Base-by-base conservation (phyloP, 1,140 invertebrate genomes). In the Drosophila ercepeae region DNA sequence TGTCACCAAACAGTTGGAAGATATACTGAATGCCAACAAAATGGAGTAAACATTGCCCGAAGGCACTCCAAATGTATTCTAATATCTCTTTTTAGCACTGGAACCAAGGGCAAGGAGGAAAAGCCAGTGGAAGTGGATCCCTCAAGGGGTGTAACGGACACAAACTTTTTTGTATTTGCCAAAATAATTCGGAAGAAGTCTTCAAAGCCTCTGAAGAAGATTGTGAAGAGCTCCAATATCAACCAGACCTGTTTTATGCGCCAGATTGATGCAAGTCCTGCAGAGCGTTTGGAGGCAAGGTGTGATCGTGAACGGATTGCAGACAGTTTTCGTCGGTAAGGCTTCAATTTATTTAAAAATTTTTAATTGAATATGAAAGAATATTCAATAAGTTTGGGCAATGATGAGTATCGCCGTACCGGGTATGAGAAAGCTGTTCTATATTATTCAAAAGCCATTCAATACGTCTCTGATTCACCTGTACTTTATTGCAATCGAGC, bases 401-500 rank as follows among this genome's bases (percentile, higher is more conserved):
- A 83, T n/a, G 41, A 50, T 0, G 71, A 79, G 45, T 83, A 23
- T 44, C 71, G 79, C 0, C 69, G 52, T 5, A 5, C 13, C 0
- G 68, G 42, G 9, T 84, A 18, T n/a, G 79, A 84, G 8, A 61
- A 55, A 1, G 60, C 79, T 0, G 72, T 83, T 1, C 21, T 23
- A 2, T 19, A 34, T n/a, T 83, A 79, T 11, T 45, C 27, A 2
- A 64, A 57, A 13, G 81, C 46, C 1, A 39, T 83, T 4, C 34
- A 36, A 0, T 84, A 79, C 50, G 54, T 84, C 3, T 8, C 25
- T 2, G 75, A 83, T 41, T 61, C 79, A 0, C 71, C 79, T 19
- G 71, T 83, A 11, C 50, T 83, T 2, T 83, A 54, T 53, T 57
- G 63, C 3, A 83, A 83, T 55, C 60, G 79, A 1, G 55, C 64